phyloP scores from a whole-genome alignment of 92 coral and sea anemone genomes.

The Montipora capitata region DNA sequence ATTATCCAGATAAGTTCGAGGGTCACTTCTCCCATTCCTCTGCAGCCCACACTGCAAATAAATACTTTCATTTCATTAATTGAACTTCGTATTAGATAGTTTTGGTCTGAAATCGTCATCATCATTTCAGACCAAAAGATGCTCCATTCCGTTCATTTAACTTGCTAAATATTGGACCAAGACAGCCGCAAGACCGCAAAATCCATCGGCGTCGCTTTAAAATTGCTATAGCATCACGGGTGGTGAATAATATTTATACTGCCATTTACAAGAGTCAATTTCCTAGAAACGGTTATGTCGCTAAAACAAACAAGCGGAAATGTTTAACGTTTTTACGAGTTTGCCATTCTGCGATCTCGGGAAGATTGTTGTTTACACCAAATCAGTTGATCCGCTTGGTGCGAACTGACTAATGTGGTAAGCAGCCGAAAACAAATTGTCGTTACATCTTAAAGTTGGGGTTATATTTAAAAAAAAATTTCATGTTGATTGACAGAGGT shows the following conservation, averaged over 20 bases:
- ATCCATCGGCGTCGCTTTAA: too few relatives aligned
- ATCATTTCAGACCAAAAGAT: too few relatives aligned
- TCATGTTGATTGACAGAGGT: not conserved
- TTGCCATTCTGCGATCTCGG: not conserved
- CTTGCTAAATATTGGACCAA: too few relatives aligned
- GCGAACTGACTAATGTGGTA: not conserved
- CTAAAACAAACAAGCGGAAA: slow-evolving; percentile 2
- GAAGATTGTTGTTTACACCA: not conserved
- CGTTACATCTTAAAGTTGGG: not conserved
- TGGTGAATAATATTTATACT: not conserved
- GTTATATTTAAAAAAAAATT: not conserved
- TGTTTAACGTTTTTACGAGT: not conserved
- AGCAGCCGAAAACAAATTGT: not conserved
- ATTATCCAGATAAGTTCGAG: too few relatives aligned
- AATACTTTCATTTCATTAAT: too few relatives aligned
- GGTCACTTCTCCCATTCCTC: too few relatives aligned
- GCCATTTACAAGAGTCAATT: not conserved
- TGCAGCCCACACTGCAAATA: too few relatives aligned
- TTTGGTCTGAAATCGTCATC: too few relatives aligned
- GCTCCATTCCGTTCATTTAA: too few relatives aligned
- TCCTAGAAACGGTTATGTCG: slow-evolving; percentile 13
- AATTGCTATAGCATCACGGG: not conserved
- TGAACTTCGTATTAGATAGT: too few relatives aligned
- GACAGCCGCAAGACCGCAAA: too few relatives aligned
- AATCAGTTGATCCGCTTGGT: not conserved